Percentiles rank a stretch among this genome's conserved stretches.
phyloP scores from a whole-genome alignment of 2,113 vertebrate species.

The Semicossyphus pulcher region DNA sequence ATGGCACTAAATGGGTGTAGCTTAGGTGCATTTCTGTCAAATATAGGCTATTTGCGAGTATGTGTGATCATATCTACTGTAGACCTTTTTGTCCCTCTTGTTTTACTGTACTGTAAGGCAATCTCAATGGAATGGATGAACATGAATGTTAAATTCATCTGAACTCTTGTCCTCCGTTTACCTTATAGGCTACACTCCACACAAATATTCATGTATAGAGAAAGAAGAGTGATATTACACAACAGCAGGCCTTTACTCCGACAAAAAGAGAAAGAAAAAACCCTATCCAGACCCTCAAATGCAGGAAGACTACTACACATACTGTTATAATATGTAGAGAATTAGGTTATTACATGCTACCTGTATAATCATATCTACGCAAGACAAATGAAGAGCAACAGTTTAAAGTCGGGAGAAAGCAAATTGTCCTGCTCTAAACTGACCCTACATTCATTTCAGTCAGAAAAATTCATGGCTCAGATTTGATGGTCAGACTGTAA shows the following conservation, averaged over 20 bases:
- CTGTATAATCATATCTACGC: constrained; percentile 71
- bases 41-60: constrained; percentile 75
- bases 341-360: constrained; percentile 76
- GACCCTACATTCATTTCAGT: constrained; percentile 82
- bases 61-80: constrained; percentile 66
- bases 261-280: constrained; percentile 8
- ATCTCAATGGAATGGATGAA: constrained; percentile 79
- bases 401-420: constrained; percentile 74
- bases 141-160: constrained; percentile 61
- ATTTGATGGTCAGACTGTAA: constrained; percentile 82
- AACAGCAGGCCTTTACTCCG: constrained; percentile 66
- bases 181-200: constrained; percentile 64
- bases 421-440: constrained; percentile 70
- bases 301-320: constrained; percentile 79
- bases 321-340: constrained; percentile 67
- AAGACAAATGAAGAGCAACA: constrained; percentile 78
- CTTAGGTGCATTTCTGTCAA: constrained; percentile 79
- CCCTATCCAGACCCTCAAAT: constrained; percentile 58
- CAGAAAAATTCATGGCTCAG: constrained; percentile 82
- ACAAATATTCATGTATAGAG: constrained; percentile 28
- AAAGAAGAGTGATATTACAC: constrained; percentile 52
- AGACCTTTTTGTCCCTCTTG: constrained; percentile 66
- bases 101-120: constrained; percentile 76
- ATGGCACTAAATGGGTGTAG: constrained; percentile 84
- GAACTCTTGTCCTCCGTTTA: constrained; percentile 50